Evolutionary conservation across 2,888 invertebrate species (phyloP).

Genomic region (Conops quadrifasciatus): DNA sequence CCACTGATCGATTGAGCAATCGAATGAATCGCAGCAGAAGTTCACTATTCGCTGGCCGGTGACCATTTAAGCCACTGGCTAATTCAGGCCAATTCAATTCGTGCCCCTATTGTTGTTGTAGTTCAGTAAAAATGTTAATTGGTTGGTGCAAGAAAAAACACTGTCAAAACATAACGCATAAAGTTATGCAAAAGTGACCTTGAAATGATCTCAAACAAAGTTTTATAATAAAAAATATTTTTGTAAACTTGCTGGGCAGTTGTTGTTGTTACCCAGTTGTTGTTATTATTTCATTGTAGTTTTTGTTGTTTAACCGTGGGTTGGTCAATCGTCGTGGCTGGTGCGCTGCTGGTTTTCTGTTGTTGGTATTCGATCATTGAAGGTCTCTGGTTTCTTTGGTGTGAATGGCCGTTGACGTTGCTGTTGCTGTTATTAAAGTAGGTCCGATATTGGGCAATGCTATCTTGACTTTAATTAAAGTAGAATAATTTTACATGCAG

Average conservation of each 20-base stretch:
- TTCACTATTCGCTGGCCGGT: not conserved
- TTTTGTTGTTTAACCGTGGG: not conserved
- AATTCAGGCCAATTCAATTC: not conserved
- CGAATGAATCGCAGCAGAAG: not conserved
- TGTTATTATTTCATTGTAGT: not conserved
- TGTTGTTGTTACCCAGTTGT: not conserved
- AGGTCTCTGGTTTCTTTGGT: not conserved
- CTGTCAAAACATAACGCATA: slow-evolving; percentile 6
- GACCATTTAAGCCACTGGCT: slow-evolving; percentile 1
- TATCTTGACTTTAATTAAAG: slow-evolving; percentile 4
- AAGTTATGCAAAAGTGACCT: slow-evolving; percentile 23
- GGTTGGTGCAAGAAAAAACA: not conserved
- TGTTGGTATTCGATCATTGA: not conserved
- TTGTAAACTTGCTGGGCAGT: not conserved
- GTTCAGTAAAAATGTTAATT: slow-evolving; percentile 12
- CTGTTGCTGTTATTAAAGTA: slow-evolving; percentile 1
- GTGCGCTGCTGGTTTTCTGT: not conserved
- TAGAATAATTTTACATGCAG: no score
- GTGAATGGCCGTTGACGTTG: not conserved
- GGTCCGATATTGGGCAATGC: not conserved
- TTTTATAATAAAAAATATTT: not conserved
- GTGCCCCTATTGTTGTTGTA: not conserved
- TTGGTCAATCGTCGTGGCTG: not conserved
- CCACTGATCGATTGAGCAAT: not conserved
- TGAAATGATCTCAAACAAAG: slow-evolving; percentile 24